Conservation (phyloP, 2,113 vertebrate genomes). For the Bos javanicus region DNA sequence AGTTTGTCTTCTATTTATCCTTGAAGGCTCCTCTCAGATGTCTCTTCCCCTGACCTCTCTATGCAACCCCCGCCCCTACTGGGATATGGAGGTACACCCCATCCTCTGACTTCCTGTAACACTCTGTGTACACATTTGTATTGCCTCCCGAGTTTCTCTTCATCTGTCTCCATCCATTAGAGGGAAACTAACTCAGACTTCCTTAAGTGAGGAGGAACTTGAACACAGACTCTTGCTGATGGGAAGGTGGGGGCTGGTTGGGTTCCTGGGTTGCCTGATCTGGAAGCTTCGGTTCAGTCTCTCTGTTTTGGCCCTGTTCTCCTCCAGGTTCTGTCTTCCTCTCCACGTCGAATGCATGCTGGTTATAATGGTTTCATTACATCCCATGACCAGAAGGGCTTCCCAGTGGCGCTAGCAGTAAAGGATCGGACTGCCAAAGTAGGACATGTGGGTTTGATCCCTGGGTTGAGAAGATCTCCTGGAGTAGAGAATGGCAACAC, state of each 20-base stretch:
- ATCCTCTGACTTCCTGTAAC: neutral
- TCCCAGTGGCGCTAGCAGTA: neutral
- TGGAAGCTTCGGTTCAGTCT: neutral
- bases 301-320: neutral
- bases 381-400: neutral
- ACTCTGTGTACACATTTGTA: neutral
- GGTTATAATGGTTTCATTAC: neutral
- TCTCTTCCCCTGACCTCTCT: neutral
- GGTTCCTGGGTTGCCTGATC: neutral
- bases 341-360: accelerated
- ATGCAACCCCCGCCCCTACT: accelerated
- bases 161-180: neutral
- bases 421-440: accelerated
- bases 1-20: neutral
- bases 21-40: neutral
- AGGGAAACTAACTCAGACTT: neutral
- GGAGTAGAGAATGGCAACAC: neutral
- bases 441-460: neutral
- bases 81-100: neutral
- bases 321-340: neutral
- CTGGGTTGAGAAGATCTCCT: neutral
- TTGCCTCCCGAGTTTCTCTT: neutral
- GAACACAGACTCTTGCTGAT: neutral
- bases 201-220: neutral
- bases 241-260: neutral